Percentiles rank a stretch among this genome's conserved stretches.
Conservation (phyloP, 2,113 vertebrate species). For the Phyllostomus discolor region DNA sequence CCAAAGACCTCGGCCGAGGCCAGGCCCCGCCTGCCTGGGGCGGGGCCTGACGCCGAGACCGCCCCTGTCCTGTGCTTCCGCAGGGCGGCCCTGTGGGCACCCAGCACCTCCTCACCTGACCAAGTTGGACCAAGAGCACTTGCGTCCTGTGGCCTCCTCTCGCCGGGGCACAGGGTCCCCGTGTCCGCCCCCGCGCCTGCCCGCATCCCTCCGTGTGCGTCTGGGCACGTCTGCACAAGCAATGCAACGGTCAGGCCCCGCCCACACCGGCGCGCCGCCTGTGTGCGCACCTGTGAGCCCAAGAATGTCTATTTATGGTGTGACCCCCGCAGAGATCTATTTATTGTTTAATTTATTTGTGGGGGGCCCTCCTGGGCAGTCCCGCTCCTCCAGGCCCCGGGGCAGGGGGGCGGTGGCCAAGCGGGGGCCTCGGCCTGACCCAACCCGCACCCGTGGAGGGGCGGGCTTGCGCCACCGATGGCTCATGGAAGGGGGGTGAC, state of each 20-base stretch:
- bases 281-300: background rate
- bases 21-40: slow-evolving; percentile 73
- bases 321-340: slow-evolving; percentile 89
- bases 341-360: slow-evolving; percentile 98
- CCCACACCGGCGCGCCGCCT: background rate
- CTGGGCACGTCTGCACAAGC: slow-evolving; percentile 54
- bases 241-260: slow-evolving; percentile 45
- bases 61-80: slow-evolving; percentile 61
- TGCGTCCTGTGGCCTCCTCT: background rate
- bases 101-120: background rate
- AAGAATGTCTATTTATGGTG: slow-evolving; percentile 89
- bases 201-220: background rate
- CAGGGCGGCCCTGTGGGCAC: background rate
- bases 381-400: slow-evolving; percentile 78
- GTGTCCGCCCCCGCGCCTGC: background rate
- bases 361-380: slow-evolving; percentile 68
- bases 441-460: slow-evolving; percentile 78
- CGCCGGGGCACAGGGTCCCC: background rate
- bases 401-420: background rate
- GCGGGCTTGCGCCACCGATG: slow-evolving; percentile 85
- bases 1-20: slow-evolving; percentile 79
- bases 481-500: slow-evolving; percentile 89
- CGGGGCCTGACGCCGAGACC: slow-evolving; percentile 81
- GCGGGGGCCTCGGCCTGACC: background rate
- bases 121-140: background rate